These are phyloP conservation scores for Brevimyrus niger DNA, from an alignment of 2,113 vertebrate species.

Conservation along the genomic window DNA sequence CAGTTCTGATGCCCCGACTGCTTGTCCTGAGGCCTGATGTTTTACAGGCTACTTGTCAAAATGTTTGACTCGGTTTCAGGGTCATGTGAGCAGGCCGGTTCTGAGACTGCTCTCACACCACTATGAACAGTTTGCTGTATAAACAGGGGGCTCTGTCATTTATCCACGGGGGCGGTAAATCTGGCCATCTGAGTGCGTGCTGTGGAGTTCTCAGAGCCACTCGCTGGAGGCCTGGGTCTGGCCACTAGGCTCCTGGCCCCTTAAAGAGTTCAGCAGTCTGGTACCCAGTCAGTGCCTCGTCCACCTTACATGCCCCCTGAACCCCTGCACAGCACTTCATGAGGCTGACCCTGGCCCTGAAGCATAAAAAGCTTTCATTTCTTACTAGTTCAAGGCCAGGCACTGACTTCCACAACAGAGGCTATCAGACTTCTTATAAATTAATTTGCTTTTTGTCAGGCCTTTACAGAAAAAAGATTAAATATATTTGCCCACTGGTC, in stretches of 20 bases:
- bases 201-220: neutral
- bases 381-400: neutral
- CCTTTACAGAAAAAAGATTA: neutral
- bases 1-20: conserved; percentile 48
- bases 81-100: conserved; percentile 43
- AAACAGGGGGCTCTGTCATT: conserved; percentile 52
- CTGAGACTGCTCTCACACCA: conserved; percentile 55
- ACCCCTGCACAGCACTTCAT: neutral
- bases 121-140: conserved; percentile 48
- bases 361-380: neutral
- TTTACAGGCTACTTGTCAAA: conserved; percentile 56
- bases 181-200: neutral
- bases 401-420: neutral
- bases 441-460: neutral
- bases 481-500: neutral
- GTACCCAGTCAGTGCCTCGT: neutral
- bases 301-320: neutral
- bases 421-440: neutral
- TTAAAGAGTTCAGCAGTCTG: neutral
- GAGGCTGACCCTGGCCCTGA: neutral
- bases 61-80: conserved; percentile 54
- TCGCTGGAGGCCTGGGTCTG: neutral
- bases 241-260: neutral
- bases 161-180: conserved; percentile 18
- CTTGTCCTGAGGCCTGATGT: conserved; percentile 40